Base-by-base conservation (phyloP, 2,113 vertebrate species). In the Heteronetta atricapilla region DNA sequence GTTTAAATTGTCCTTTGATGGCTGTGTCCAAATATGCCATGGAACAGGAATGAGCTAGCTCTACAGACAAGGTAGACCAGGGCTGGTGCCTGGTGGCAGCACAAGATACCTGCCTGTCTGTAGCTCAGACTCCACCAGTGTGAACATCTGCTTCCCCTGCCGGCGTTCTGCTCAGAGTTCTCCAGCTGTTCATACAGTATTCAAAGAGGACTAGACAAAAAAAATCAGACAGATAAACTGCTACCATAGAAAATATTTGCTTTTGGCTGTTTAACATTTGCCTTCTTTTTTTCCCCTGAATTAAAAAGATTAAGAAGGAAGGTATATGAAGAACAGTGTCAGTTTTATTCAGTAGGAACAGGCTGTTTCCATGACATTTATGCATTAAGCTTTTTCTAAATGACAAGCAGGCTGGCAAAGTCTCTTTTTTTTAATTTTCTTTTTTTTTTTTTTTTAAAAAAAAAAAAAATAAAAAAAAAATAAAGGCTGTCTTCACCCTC, bases 311-410 rank as follows among this genome's bases (percentile, higher is more conserved):
- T 94, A 92, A 95, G 93, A 93, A 95, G 42, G 70, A 80, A 91
- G 56, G 81, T 76, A 52, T 73, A 72, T 40, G n/a, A 97, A 75
- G 87, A 90, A 92, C 55, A 21, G 28, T 42, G 34, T 53, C 76
- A 53, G 46, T 55, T 95, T 94, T 96, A 87, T 93, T 95, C 90
- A 77, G 53, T 64, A 62, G 67, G 93, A 97, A 96, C 90, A 97
- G 88, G 80, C 97, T 97, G 83, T 97, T 97, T 95, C 94, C 68
- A 92, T 97, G 96, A 97, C 95, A 97, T 97, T 97, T 98, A 93
- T 96, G 92, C 82, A 90, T 89, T 92, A 97, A 97, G 88, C 88
- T 96, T 97, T 96, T 95, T 96, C 95, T 95, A 97, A 97, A 98
- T 97, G 95, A 98, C 95, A 97, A 97, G 95, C 82, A 96, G 85